Conservation (phyloP, 2,113 vertebrate species). For the Bubo scandiacus region DNA sequence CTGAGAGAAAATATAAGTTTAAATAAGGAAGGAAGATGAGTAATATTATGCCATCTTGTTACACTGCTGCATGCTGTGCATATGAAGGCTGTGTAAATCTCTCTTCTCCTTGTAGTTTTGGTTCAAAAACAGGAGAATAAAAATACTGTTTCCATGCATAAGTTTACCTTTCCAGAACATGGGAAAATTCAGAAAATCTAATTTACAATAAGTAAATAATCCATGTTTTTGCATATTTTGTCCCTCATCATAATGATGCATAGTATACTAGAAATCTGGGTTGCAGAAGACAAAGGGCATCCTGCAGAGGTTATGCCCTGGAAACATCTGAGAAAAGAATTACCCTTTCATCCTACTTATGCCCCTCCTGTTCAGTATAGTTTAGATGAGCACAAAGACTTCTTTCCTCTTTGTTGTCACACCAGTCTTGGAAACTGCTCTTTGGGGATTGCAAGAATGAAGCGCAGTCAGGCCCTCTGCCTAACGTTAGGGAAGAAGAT, state of each 20-base stretch:
- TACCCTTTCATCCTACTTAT: neutral
- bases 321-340: neutral
- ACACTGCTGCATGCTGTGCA: neutral
- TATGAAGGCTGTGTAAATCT: neutral
- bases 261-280: neutral
- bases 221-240: neutral
- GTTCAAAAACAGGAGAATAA: neutral
- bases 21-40: conserved; percentile 34
- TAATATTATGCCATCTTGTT: neutral
- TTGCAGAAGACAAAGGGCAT: neutral
- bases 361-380: neutral
- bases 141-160: neutral
- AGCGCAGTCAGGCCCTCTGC: neutral
- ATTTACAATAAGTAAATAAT: neutral
- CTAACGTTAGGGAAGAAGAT: neutral
- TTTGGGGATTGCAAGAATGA: neutral
- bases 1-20: conserved; percentile 31
- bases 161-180: neutral
- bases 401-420: neutral
- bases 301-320: neutral
- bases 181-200: neutral
- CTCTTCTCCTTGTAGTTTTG: neutral
- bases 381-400: neutral
- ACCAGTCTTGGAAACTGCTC: neutral
- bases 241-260: neutral